phyloP scores from a whole-genome alignment of 1,140 invertebrate species.

The Phortica variegata region DNA sequence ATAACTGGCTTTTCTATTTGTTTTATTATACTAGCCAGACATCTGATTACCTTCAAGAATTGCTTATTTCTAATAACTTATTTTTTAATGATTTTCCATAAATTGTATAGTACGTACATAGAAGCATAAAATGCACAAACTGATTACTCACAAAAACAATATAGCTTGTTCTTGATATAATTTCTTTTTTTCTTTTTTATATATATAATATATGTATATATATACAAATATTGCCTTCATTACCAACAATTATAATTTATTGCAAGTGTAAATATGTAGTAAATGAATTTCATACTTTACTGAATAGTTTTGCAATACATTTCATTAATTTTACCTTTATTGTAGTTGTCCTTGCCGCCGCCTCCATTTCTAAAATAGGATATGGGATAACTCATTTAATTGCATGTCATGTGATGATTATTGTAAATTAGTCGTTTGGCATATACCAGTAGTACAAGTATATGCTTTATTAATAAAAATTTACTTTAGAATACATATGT shows the following conservation, averaged over 20 bases:
- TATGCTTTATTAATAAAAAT: conserved; percentile 2
- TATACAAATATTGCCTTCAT: background rate
- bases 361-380: conserved; percentile 84
- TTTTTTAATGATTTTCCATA: background rate
- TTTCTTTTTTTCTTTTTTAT: conserved; percentile 6
- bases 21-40: background rate
- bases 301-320: conserved; percentile 43
- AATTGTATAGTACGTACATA: background rate
- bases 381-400: conserved; percentile 70
- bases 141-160: no score
- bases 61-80: background rate
- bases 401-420: conserved; percentile 59
- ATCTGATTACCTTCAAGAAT: background rate
- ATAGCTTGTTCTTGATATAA: conserved; percentile 14
- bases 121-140: conserved; percentile 6
- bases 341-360: conserved; percentile 80
- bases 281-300: conserved; percentile 53
- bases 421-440: conserved; percentile 52
- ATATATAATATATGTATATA: background rate
- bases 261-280: conserved; percentile 38
- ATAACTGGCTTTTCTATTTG: background rate
- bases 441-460: conserved; percentile 28
- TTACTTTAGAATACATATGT: conserved; percentile 8
- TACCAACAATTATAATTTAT: background rate
- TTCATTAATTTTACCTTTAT: conserved; percentile 77